These are phyloP conservation scores for Amphipoea oculea DNA, from an alignment of 2,888 invertebrate species.

Conservation along the genomic window DNA sequence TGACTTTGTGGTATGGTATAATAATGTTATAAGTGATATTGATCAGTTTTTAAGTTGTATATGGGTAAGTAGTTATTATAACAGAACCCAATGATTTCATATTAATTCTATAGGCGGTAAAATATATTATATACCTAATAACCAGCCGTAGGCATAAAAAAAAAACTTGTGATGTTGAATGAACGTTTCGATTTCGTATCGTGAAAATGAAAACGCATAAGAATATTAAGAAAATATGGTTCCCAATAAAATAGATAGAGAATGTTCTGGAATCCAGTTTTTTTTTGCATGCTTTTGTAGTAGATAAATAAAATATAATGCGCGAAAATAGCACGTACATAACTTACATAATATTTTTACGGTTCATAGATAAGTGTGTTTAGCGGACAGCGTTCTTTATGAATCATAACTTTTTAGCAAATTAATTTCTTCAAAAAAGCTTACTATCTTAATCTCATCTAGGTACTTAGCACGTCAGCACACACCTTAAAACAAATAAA, in stretches of 20 bases:
- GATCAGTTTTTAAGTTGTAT: constrained; percentile 1
- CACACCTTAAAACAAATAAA: constrained; percentile 8
- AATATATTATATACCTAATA: neutral
- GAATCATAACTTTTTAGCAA: neutral
- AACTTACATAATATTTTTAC: neutral
- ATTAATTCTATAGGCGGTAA: neutral
- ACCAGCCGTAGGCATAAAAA: neutral
- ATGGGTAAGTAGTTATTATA: constrained; percentile 1
- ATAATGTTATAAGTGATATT: constrained; percentile 14
- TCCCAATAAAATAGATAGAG: neutral
- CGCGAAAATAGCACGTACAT: neutral
- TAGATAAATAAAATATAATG: neutral
- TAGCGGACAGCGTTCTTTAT: neutral
- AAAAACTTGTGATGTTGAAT: neutral
- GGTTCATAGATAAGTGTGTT: neutral
- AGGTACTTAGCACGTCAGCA: no score
- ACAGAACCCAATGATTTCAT: neutral
- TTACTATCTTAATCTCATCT: neutral
- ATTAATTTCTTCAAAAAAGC: neutral
- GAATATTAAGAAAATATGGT: neutral
- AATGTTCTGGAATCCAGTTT: neutral
- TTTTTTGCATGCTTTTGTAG: neutral
- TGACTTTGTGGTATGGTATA: constrained; percentile 18
- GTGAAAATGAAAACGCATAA: neutral
- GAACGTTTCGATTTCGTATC: neutral